Evolutionary conservation across 2,113 vertebrate genomes (phyloP).

Genomic region (Cheilinus undulatus): DNA sequence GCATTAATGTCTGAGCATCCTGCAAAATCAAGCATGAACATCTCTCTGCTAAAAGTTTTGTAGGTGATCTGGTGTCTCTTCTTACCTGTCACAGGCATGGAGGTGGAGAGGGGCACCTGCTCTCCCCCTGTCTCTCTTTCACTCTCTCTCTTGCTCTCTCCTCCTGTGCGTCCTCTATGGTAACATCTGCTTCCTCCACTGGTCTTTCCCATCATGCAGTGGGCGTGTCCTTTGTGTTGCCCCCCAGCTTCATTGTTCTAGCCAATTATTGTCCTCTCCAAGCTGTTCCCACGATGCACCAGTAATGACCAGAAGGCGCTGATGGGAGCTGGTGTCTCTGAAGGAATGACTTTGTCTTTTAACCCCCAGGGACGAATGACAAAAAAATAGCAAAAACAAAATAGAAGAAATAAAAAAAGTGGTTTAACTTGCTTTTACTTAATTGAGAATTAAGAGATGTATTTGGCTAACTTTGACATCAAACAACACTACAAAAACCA

Average conservation of each 20-base stretch:
- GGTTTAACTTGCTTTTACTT: conserved; percentile 6
- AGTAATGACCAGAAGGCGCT: conserved; percentile 81
- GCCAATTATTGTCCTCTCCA: conserved; percentile 81
- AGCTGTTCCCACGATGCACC: conserved; percentile 82
- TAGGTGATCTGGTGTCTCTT: conserved; percentile 47
- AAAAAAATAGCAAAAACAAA: conserved; percentile 70
- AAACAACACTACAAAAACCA: not conserved
- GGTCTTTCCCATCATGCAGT: conserved; percentile 80
- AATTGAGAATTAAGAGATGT: conserved; percentile 1
- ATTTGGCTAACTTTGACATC: not conserved
- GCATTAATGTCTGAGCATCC: too few species aligned
- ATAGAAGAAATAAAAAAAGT: conserved; percentile 70
- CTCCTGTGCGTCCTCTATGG: conserved; percentile 70
- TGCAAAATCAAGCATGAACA: not conserved
- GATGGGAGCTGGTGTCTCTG: conserved; percentile 78
- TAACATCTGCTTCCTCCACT: conserved; percentile 81
- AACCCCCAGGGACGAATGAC: conserved; percentile 72
- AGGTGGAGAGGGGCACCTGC: conserved; percentile 42
- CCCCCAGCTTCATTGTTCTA: conserved; percentile 79
- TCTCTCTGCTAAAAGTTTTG: conserved; percentile 24
- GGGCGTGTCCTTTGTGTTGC: conserved; percentile 79
- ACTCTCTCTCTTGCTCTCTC: conserved; percentile 52
- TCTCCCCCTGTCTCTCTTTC: not conserved
- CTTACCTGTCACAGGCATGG: conserved; percentile 57
- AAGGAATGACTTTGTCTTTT: conserved; percentile 79